phyloP scores from a whole-genome alignment of 2,888 invertebrate species.

The Patella depressa region DNA sequence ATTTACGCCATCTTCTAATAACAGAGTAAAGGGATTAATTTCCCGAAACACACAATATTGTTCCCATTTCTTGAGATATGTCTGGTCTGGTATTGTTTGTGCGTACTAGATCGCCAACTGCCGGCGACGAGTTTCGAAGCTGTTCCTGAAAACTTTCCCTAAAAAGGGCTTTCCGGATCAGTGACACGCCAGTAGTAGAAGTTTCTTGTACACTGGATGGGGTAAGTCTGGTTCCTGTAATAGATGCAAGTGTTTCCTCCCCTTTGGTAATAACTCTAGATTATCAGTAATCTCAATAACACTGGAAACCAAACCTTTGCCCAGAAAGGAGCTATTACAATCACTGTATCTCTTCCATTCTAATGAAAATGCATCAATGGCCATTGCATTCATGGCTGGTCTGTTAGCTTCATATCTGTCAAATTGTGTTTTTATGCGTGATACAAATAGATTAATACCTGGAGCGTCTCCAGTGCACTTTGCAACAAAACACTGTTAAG shows the following conservation, averaged over 20 bases:
- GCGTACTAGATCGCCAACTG: conserved; percentile 19
- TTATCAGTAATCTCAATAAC: too few species aligned
- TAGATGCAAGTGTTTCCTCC: not conserved
- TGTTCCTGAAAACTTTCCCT: conserved; percentile 18
- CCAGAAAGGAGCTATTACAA: conserved; percentile 24
- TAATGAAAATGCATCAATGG: conserved; percentile 27
- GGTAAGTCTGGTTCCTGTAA: conserved; percentile 4
- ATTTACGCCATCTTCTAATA: conserved; percentile 19
- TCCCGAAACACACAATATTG: conserved; percentile 23
- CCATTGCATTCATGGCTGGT: conserved; percentile 27
- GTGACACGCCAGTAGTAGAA: conserved; percentile 17
- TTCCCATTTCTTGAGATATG: conserved; percentile 21
- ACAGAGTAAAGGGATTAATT: conserved; percentile 17
- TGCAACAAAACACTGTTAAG: conserved; percentile 15
- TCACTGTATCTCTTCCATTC: conserved; percentile 25
- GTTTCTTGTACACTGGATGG: conserved; percentile 23
- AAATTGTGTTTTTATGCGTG: conserved; percentile 24
- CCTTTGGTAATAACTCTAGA: conserved; percentile 20
- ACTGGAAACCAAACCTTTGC: conserved; percentile 17
- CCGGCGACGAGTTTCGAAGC: conserved; percentile 17
- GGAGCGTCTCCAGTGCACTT: not conserved
- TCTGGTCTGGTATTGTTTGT: conserved; percentile 14
- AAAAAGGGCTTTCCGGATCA: conserved; percentile 22
- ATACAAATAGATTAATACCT: conserved; percentile 32
- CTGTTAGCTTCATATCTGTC: conserved; percentile 24